Evolutionary conservation across 2,797 vertebrate genomes (phyloP), one percentile per base, ranked within the genome.

Genomic region (Pelobates cultripes): DNA sequence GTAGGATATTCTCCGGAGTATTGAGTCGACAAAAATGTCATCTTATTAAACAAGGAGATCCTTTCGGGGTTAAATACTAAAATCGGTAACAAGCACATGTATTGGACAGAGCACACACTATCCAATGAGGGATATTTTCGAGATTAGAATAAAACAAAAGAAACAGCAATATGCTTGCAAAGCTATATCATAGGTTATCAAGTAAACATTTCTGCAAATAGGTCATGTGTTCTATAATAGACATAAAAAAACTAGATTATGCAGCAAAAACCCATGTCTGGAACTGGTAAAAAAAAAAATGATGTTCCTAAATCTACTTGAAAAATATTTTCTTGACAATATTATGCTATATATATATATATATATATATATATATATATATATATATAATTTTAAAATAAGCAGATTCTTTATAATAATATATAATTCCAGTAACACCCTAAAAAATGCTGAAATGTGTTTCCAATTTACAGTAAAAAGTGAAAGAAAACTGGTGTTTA

Each of bases 31-130:
- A 14, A 14, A 67, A 66, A 61, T 45, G 17, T 43, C 43, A 64
- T 66, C 63, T 12, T 64, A 64, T 75, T 75, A 47, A 47, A 45
- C 63, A 67, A 47, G 2, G 75, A 13, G 40, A 66, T 45, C 47
- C 66, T n/a, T n/a, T n/a, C n/a, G n/a, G n/a, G n/a, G n/a, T n/a
- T n/a, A n/a, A n/a, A n/a, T n/a, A n/a, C 41, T 53, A 15, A 6
- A 51, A 75, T 15, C 47, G 61, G 44, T 66, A 41, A 57, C 55
- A 57, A 15, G 55, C 13, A 14, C 13, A 3, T 57, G 55, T 57
- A 10, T 6, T 10, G 3, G 47, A 51, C 5, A 51, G 5, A 51
- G 47, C 47, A 51, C 47, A 51, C 47, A 51, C 5, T 51, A 57
- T 15, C 55, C 9, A 57, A 57, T 3, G 1, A 57, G 55, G 55